Percentiles rank a stretch among this genome's conserved stretches.
Evolutionary conservation across 2,888 invertebrate species (phyloP).

Genomic region (Octonoba sinensis): DNA sequence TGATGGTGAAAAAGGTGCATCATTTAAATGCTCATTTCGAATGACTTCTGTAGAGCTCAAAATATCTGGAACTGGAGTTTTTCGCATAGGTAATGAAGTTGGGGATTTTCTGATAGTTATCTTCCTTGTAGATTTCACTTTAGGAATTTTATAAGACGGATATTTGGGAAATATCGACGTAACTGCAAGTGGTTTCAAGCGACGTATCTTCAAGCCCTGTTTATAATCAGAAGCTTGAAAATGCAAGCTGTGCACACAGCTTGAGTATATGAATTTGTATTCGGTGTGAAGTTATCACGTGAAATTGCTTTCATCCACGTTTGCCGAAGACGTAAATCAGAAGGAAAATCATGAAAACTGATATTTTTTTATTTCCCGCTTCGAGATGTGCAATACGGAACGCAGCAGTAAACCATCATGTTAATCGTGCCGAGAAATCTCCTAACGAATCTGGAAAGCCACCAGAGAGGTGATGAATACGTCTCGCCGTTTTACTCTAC

Average conservation of each 20-base stretch:
- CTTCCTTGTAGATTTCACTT: background rate
- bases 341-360: background rate
- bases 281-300: conserved; percentile 1
- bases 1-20: background rate
- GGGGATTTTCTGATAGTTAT: background rate
- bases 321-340: background rate
- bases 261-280: background rate
- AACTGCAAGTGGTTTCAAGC: background rate
- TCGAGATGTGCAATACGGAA: background rate
- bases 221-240: background rate
- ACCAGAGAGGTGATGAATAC: no score
- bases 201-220: background rate
- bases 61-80: no score
- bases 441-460: no score
- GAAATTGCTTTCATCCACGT: background rate
- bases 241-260: conserved; percentile 1
- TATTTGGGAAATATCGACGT: background rate
- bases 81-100: background rate
- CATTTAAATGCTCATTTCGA: no score
- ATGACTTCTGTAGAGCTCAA: no score
- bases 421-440: no score
- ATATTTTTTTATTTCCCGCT: background rate
- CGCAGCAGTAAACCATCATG: background rate
- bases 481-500: no score
- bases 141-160: background rate